Percentiles rank a stretch among this genome's conserved stretches.
Conservation (phyloP, 2,888 invertebrate species). For the Pherbina coryleti region DNA sequence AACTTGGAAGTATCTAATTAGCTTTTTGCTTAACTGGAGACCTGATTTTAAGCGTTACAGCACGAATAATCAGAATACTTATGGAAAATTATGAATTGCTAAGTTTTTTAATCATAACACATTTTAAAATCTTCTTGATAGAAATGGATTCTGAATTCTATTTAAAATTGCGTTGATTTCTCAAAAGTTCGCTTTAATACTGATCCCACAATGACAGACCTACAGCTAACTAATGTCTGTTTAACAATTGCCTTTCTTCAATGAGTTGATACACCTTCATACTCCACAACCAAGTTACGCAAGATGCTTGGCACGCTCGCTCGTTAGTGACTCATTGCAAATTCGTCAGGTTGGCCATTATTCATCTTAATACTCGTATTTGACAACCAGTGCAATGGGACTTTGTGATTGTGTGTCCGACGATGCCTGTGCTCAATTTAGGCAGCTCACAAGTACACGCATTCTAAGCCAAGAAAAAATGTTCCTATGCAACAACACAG, state of each 20-base stretch:
- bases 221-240: neutral
- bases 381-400: conserved; percentile 16
- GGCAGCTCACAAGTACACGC: neutral
- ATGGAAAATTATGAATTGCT: too few relatives aligned
- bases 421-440: neutral
- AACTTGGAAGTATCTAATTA: neutral
- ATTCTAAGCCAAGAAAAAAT: neutral
- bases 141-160: too few relatives aligned
- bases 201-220: neutral
- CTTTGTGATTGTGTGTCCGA: neutral
- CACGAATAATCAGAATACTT: too few relatives aligned
- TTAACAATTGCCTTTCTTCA: neutral
- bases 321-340: conserved; percentile 34
- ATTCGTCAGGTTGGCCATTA: conserved; percentile 19
- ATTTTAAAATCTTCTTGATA: too few relatives aligned
- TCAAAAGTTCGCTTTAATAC: too few relatives aligned
- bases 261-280: neutral
- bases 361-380: conserved; percentile 1
- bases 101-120: too few relatives aligned
- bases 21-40: too few relatives aligned
- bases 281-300: conserved; percentile 28
- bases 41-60: too few relatives aligned
- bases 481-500: conserved; percentile 18
- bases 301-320: conserved; percentile 17
- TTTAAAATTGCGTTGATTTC: too few relatives aligned